Evolutionary conservation across 2,113 vertebrate genomes (phyloP).

Genomic region (Parotia lawesii): DNA sequence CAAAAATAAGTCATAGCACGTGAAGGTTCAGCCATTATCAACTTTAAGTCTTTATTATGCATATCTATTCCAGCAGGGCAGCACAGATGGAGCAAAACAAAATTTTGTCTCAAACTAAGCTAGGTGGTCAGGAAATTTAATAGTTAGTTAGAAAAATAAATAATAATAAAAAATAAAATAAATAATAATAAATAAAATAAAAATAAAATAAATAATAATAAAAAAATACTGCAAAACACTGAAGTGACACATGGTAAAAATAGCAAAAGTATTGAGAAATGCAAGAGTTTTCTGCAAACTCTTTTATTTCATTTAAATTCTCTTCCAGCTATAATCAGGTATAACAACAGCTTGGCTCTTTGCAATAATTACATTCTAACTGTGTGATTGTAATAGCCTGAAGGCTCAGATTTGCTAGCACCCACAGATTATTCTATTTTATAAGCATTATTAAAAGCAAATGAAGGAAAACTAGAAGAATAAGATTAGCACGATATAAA

Average conservation of each 20-base stretch:
- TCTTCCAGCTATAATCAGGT: neutral
- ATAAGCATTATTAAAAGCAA: slow-evolving; percentile 49
- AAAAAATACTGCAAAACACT: neutral
- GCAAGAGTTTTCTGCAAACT: neutral
- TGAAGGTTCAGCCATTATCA: neutral
- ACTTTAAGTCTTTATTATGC: neutral
- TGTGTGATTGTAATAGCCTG: slow-evolving; percentile 6
- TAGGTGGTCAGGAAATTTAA: neutral
- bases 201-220: neutral
- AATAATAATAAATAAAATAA: neutral
- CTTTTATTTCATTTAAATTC: neutral
- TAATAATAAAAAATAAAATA: neutral
- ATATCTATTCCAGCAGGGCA: neutral
- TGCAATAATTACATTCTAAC: slow-evolving; percentile 31
- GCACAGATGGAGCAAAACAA: neutral
- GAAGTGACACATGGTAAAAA: neutral
- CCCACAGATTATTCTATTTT: slow-evolving; percentile 32
- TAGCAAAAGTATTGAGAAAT: neutral
- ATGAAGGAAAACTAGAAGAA: slow-evolving; percentile 29
- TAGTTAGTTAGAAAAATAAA: neutral
- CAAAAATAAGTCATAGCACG: neutral
- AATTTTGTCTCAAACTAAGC: neutral
- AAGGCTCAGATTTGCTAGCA: slow-evolving; percentile 28
- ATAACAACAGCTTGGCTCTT: neutral
- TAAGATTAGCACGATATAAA: neutral